A percentile compares a stretch with the other conserved stretches of the same genome.
phyloP scores from a whole-genome alignment of 2,888 invertebrate genomes.

The Brachycybe producta region DNA sequence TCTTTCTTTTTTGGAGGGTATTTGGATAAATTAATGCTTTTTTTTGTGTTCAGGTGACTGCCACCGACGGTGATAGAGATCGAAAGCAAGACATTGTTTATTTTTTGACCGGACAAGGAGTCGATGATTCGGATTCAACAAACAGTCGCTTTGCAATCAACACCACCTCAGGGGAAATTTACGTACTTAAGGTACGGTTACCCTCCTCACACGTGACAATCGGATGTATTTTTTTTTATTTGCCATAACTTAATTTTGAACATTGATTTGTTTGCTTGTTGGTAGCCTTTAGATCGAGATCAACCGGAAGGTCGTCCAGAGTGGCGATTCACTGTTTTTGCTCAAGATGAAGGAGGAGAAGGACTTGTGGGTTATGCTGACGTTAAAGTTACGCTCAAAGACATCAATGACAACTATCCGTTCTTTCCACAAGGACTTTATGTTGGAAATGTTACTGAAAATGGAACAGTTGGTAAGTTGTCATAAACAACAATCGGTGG shows the following conservation, averaged over 20 bases:
- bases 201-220: neutral
- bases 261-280: slow-evolving; percentile 24
- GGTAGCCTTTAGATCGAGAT: slow-evolving; percentile 86
- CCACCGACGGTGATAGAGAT: slow-evolving; percentile 90
- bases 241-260: neutral
- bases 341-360: slow-evolving; percentile 90
- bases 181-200: slow-evolving; percentile 69
- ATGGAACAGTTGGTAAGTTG: slow-evolving; percentile 63
- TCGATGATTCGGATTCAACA: slow-evolving; percentile 85
- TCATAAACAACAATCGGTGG: slow-evolving; percentile 11
- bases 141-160: slow-evolving; percentile 96
- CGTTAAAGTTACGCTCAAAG: slow-evolving; percentile 91
- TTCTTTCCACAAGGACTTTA: slow-evolving; percentile 89
- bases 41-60: slow-evolving; percentile 59
- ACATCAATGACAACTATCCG: slow-evolving; percentile 97
- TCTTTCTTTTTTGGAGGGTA: too few relatives aligned
- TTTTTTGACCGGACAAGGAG: slow-evolving; percentile 87
- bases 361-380: slow-evolving; percentile 93
- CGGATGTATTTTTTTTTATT: neutral
- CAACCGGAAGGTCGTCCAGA: slow-evolving; percentile 91
- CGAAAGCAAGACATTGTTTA: slow-evolving; percentile 90
- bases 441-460: slow-evolving; percentile 90
- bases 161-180: slow-evolving; percentile 88
- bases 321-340: slow-evolving; percentile 91
- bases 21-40: neutral